Evolutionary conservation across 2,888 invertebrate genomes (phyloP), one percentile per base, ranked within the genome.

Genomic region (Eupithecia pulchellata): DNA sequence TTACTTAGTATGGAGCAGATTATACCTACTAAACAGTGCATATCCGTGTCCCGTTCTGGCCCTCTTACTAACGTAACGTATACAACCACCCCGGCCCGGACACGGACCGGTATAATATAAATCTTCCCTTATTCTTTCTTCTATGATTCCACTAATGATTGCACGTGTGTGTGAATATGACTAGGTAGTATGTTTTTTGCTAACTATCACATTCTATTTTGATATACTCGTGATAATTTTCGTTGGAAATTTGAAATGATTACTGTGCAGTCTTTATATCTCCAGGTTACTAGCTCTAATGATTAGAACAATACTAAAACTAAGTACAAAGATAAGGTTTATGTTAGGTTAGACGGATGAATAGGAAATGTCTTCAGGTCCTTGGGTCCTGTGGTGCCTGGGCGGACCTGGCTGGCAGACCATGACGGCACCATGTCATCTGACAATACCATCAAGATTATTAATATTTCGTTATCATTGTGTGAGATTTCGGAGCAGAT

Each of bases 321-420:
- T 66, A 66, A 47, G 34, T 68, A 63, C 68, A 68, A 25, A 65
- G 64, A 34, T 68, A 68, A 62, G 68, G 66, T 32, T 25, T 52
- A 25, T 20, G 13, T 42, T 68, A 76, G 20, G 25, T 42, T 73
- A 76, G 63, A 42, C 67, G 74, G 42, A 36, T 71, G 68, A 71
- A 70, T 71, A 69, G 64, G 69, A 76, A 55, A 78, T 73, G 79
- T 81, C 78, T 78, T 79, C 79, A 75, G 68, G 71, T 82, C 81
- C 81, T 81, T 76, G 69, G 72, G 75, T 80, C 71, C 75, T 76
- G 81, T 76, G 81, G 81, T 76, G 81, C 78, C 78, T 71, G 62
- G 76, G 74, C 72, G 57, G 73, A 68, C 73, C 75, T 71, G 73
- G 68, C 71, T 55, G 68, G 75, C 64, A 66, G 75, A 73, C 77